Percentiles rank a stretch among this genome's conserved stretches.
Conservation (phyloP, 2,113 vertebrate species). For the Ardeotis arabs region DNA sequence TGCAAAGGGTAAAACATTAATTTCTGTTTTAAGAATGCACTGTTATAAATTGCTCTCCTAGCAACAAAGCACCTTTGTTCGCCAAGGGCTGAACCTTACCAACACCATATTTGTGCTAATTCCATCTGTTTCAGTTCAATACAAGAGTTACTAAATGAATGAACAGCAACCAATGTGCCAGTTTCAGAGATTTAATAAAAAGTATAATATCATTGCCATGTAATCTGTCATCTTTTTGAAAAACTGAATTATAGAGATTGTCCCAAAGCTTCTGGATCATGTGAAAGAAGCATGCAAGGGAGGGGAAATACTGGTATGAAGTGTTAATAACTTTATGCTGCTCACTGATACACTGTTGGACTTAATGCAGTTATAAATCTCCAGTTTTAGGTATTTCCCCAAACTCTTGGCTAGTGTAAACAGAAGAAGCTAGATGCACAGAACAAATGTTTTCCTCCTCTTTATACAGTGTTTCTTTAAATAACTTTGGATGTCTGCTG, state of each 20-base stretch:
- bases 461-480: not conserved
- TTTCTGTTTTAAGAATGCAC: constrained; percentile 34
- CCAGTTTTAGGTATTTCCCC: not conserved
- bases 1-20: not conserved
- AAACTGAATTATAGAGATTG: not conserved
- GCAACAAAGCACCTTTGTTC: constrained; percentile 14
- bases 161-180: not conserved
- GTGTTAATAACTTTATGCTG: not conserved
- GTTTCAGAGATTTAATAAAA: constrained; percentile 2
- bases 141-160: constrained; percentile 38
- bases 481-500: not conserved
- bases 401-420: not conserved
- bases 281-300: not conserved
- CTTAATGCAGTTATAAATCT: not conserved
- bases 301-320: not conserved
- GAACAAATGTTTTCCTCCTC: not conserved
- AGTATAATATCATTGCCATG: not conserved
- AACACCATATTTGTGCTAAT: constrained; percentile 7
- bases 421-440: not conserved
- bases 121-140: constrained; percentile 39
- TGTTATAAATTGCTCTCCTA: constrained; percentile 29
- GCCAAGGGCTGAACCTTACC: constrained; percentile 22
- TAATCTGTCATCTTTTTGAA: not conserved
- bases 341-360: not conserved
- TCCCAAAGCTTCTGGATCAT: not conserved